These are phyloP conservation scores for Cyprinus carpio DNA, from an alignment of 2,113 vertebrate species.

Conservation along the genomic window DNA sequence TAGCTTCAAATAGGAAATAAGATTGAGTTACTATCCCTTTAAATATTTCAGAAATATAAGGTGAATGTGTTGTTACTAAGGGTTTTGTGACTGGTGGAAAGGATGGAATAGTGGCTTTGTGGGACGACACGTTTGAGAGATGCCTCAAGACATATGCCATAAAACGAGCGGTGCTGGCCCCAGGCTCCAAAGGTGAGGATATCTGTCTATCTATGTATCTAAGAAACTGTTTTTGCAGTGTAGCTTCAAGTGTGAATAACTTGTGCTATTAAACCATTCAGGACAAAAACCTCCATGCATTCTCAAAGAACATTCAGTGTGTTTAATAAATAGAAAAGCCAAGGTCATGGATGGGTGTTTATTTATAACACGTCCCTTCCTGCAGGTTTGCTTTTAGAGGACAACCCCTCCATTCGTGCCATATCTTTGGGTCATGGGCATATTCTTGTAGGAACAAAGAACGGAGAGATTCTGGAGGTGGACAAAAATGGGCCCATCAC, in stretches of 20 bases:
- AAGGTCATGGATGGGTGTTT: constrained; percentile 33
- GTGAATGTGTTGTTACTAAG: constrained; percentile 54
- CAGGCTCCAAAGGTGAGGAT: constrained; percentile 92
- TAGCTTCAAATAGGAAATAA: background rate
- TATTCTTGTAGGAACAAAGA: constrained; percentile 97
- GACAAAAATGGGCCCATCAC: constrained; percentile 98
- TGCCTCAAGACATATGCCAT: constrained; percentile 98
- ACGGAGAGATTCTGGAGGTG: constrained; percentile 97
- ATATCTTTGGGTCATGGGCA: constrained; percentile 97
- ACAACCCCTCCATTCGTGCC: constrained; percentile 99
- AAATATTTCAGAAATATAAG: background rate
- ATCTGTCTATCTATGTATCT: background rate
- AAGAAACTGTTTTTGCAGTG: background rate
- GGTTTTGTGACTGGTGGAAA: constrained; percentile 98
- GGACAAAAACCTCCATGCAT: constrained; percentile 39
- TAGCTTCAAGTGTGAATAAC: background rate
- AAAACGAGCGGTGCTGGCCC: constrained; percentile 93
- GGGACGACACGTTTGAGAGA: constrained; percentile 97
- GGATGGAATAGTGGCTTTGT: constrained; percentile 93
- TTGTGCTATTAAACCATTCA: background rate
- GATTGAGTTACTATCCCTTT: background rate
- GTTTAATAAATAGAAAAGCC: constrained; percentile 15
- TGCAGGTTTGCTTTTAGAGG: constrained; percentile 94
- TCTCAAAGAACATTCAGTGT: constrained; percentile 43
- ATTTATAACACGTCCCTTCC: constrained; percentile 40